Base-by-base conservation (phyloP, 2,113 vertebrate species). In the Edolisoma coerulescens region DNA sequence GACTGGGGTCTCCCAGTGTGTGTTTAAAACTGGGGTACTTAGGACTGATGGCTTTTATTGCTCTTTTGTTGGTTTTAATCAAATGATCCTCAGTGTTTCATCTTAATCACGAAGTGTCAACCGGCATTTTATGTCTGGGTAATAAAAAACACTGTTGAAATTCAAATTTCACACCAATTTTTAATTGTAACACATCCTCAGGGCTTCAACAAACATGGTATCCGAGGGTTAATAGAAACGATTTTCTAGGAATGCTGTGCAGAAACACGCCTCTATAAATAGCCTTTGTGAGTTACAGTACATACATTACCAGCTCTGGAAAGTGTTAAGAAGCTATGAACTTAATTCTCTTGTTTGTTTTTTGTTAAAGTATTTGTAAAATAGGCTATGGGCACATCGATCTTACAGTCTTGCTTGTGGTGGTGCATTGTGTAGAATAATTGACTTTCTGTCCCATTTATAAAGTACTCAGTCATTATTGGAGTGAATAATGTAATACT, bases 371-470 rank as follows among this genome's bases (percentile, higher is more conserved):
- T 87, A 79, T 95, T 97, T 97, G 45, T 94, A 89, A 95, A 95
- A 84, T 73, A 74, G 67, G 42, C 91, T 93, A 82, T 82, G 89
- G 74, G 63, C 57, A 37, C 85, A 95, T 95, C 65, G 96, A 90
- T 95, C 86, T 94, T 82, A 26, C 42, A 35, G 35, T 86, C 27
- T 41, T 82, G 52, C 65, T 73, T 89, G 57, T 90, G 87, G 89
- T 44, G 76, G 37, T 56, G 61, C 79, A 93, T 84, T 63, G 83
- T 89, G 94, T 59, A 44, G 64, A 94, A 76, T 89, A 92, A 96
- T 96, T 91, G 91, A 90, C 68, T 96, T 95, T 95, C 87, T 96
- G 75, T 96, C 87, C 68, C 70, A 37, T 94, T 95, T 95, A 80
- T 95, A 88, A 93, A 95, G 83, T 86, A 69, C 80, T 83, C 84